Base-by-base conservation (phyloP, 2,113 vertebrate species). In the Taxidea taxus region DNA sequence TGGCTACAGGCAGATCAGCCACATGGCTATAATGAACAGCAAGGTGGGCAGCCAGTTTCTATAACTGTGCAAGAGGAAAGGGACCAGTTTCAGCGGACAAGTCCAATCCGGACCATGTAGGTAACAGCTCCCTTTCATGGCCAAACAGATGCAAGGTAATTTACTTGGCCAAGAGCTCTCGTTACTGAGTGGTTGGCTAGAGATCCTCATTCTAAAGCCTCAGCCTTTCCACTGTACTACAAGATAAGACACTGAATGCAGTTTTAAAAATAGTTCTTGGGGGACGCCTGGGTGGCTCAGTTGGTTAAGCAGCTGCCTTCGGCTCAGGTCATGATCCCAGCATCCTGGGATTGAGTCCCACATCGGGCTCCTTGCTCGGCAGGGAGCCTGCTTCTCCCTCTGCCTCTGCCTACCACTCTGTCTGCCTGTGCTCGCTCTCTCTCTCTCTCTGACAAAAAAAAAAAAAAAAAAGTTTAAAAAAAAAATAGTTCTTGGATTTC, bases 151-250 rank as follows among this genome's bases (percentile, higher is more conserved):
- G 47, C 78, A 84, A 18, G 34, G 78, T 87, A 27, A 68, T 42
- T 75, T 27, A 47, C 80, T 90, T 82, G 47, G 47, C 49, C 47
- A 56, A 56, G 37, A 62, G 29, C 2, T 47, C n/a, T 85, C 29
- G 29, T 21, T 44, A 51, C 34, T 47, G 75, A 34, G n/a, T 66
- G 23, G 6, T 25, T 62, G 58, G 49, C 29, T 31, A 7, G 7
- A 89, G 54, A 89, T 58, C 54, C 54, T 97, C 66, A 94, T 14
- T 39, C 62, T 66, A 91, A 92, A 74, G 51, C 34, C n/a, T 90
- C 58, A 70, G n/a, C 62, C 80, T 87, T 70, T 54, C 7, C 54
- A 23, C 58, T 77, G 94, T 21, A 34, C 42, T 34, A 70, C 1
- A 81, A 21, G n/a, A 82, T 29, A 82, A 90, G 85, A 64, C 1